These are phyloP conservation scores for Neoscelio sp. DNA, from an alignment of 2,888 invertebrate species.

Conservation along the genomic window DNA sequence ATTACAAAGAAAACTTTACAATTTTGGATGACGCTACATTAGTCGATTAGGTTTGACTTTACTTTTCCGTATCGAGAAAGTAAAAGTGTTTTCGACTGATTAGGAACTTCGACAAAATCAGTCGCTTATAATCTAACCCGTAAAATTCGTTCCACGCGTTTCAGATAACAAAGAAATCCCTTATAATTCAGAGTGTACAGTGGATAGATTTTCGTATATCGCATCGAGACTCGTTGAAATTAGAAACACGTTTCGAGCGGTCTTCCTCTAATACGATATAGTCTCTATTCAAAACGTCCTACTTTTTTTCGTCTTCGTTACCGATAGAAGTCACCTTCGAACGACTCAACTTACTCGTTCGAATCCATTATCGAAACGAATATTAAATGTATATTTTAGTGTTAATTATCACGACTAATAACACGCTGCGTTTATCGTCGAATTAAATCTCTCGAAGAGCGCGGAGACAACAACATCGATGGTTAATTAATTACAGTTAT, in stretches of 20 bases:
- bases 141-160: neutral
- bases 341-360: constrained; percentile 22
- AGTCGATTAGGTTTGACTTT: too few species aligned
- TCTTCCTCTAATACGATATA: constrained; percentile 41
- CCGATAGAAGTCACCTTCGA: constrained; percentile 35
- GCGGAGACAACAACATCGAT: neutral
- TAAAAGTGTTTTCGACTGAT: too few species aligned
- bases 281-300: constrained; percentile 28
- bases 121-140: too few species aligned
- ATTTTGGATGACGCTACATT: too few species aligned
- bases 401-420: constrained; percentile 28
- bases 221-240: constrained; percentile 30
- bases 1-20: too few species aligned
- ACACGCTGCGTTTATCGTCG: constrained; percentile 13
- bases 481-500: constrained; percentile 19
- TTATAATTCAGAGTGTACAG: neutral
- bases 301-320: constrained; percentile 44
- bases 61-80: too few species aligned
- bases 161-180: constrained; percentile 20
- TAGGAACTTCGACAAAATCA: too few species aligned
- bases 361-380: constrained; percentile 30
- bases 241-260: constrained; percentile 45
- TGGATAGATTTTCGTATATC: constrained; percentile 1
- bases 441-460: constrained; percentile 26
- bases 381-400: constrained; percentile 26